A percentile compares a stretch with the other conserved stretches of the same genome.
These are phyloP conservation scores for Onthophagus taurus DNA, from an alignment of 1,140 invertebrate genomes.

Conservation along the genomic window DNA sequence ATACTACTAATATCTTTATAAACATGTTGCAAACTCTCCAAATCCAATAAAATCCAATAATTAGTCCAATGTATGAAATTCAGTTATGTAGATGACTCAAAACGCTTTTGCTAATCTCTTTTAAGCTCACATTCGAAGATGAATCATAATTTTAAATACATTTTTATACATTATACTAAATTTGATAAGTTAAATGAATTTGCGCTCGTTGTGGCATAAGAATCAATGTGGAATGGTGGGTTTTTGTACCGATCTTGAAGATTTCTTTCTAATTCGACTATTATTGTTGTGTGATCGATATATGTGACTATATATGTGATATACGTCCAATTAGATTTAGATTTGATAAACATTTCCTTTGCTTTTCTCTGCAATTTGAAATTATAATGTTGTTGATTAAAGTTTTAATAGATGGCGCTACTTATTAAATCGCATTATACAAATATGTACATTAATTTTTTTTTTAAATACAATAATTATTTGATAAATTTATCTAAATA, in stretches of 20 bases:
- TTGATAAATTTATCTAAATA: no score
- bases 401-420: no score
- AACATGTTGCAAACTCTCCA: conserved; percentile 50
- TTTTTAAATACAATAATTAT: no score
- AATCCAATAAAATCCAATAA: conserved; percentile 56
- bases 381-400: background rate
- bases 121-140: conserved; percentile 46
- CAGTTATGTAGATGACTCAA: conserved; percentile 50
- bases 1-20: conserved; percentile 47
- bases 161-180: no score
- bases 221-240: conserved; percentile 52
- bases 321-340: conserved; percentile 45
- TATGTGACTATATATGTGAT: conserved; percentile 36
- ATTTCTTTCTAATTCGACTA: conserved; percentile 53
- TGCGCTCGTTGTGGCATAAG: conserved; percentile 47
- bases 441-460: no score
- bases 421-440: no score
- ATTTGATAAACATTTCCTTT: conserved; percentile 53
- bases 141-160: conserved; percentile 40
- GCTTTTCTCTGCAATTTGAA: conserved; percentile 50
- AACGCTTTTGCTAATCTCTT: conserved; percentile 45
- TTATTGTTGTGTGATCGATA: conserved; percentile 41
- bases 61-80: conserved; percentile 73
- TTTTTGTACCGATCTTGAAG: conserved; percentile 39
- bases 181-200: conserved; percentile 52